Conservation (phyloP, 2,797 vertebrate genomes). For the Ambastaia sidthimunki region DNA sequence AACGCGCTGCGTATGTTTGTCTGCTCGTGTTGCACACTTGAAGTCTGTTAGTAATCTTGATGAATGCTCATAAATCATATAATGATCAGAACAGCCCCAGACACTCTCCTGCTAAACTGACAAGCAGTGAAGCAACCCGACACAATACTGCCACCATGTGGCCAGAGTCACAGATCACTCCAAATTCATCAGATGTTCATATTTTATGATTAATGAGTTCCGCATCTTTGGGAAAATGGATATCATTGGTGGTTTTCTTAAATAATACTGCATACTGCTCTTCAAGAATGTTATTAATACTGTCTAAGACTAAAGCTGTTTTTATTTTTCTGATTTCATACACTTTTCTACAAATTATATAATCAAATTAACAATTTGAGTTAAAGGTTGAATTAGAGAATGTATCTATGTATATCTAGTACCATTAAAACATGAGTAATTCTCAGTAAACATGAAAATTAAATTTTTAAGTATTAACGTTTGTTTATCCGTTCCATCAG, state of each 20-base stretch:
- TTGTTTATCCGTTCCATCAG: neutral
- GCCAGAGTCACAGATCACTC: conserved; percentile 7
- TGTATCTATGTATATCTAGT: too few relatives aligned
- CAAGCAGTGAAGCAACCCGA: too few relatives aligned
- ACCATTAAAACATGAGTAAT: too few relatives aligned
- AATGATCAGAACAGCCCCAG: conserved; percentile 46
- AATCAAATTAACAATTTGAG: too few relatives aligned
- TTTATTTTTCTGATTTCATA: too few relatives aligned
- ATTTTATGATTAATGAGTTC: neutral
- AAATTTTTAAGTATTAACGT: too few relatives aligned
- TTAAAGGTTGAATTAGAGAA: too few relatives aligned
- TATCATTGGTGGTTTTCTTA: neutral
- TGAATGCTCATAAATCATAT: conserved; percentile 44
- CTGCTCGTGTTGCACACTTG: neutral
- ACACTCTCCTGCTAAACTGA: neutral
- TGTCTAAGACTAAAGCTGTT: too few relatives aligned
- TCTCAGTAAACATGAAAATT: too few relatives aligned
- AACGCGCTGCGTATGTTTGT: too few relatives aligned
- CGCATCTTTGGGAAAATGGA: neutral
- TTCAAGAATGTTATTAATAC: neutral
- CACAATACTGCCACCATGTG: conserved; percentile 55
- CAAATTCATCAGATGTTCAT: neutral
- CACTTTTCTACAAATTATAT: too few relatives aligned
- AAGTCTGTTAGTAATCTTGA: conserved; percentile 31
- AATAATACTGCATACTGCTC: neutral